These are phyloP conservation scores for Gadus macrocephalus DNA, from an alignment of 2,113 vertebrate species.

Conservation along the genomic window DNA sequence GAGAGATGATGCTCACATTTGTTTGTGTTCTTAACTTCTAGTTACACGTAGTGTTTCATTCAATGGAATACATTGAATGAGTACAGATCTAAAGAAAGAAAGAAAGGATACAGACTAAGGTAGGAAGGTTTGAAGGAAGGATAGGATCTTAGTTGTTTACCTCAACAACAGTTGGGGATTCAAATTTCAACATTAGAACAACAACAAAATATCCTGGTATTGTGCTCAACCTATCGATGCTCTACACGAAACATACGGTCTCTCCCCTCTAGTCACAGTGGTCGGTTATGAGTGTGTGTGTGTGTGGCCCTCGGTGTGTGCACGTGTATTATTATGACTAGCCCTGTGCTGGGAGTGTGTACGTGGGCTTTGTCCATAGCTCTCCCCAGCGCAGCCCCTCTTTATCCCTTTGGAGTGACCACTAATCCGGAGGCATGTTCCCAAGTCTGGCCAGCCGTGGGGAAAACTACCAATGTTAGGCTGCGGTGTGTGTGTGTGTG, in stretches of 20 bases:
- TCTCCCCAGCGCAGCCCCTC: slow-evolving; percentile 36
- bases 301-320: background rate
- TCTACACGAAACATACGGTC: too few relatives aligned
- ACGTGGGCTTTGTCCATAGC: slow-evolving; percentile 47
- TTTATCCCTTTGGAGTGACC: slow-evolving; percentile 54
- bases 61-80: background rate
- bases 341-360: background rate
- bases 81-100: background rate
- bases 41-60: too few relatives aligned
- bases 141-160: background rate
- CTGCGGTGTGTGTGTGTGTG: too few relatives aligned
- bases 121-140: background rate
- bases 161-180: background rate
- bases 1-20: too few relatives aligned
- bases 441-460: slow-evolving; percentile 6
- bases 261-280: too few relatives aligned
- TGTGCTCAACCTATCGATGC: too few relatives aligned
- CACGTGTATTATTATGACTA: slow-evolving; percentile 24
- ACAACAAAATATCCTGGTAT: too few relatives aligned
- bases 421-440: slow-evolving; percentile 38
- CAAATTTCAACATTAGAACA: too few relatives aligned
- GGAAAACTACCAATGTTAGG: too few relatives aligned
- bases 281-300: background rate
- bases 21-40: too few relatives aligned
- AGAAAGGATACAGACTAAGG: background rate